Base-by-base conservation (phyloP, 2,797 vertebrate genomes). In the Nasua narica region DNA sequence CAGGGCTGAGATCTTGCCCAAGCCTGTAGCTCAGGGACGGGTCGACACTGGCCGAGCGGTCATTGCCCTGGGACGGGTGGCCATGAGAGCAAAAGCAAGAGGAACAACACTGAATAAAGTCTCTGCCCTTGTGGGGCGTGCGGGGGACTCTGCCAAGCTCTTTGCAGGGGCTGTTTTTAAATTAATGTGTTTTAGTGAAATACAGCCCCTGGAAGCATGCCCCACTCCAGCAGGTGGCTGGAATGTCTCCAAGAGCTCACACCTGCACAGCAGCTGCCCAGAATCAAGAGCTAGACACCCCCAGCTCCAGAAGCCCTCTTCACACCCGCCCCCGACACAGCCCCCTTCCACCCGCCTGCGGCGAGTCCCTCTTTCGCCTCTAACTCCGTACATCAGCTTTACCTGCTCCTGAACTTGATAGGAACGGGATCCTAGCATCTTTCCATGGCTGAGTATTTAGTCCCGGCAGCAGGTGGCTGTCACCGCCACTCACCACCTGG, bases 21-120 rank as follows among this genome's bases (percentile, higher is more conserved):
- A 43, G n/a, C 43, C 40, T 9, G 2, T 0, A 5, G 10, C 1
- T 6, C 35, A 2, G 9, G 35, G 11, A 0, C 67, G 3, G 1
- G 62, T 54, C 0, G 2, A 9, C 15, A 2, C 58, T 13, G 25
- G 65, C 40, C 77, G 40, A 7, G 7, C 7, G 1, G 25, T 11
- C 70, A 5, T 5, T 15, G 11, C 56, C 54, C 46, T 7, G 1
- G 37, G 40, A 32, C 48, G 54, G 5, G 40, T 11, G n/a, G 52
- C 5, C 1, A 2, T 18, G 15, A 12, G 0, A 37, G 19, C 16
- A 0, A 11, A 11, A 21, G 43, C 13, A 2, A 3, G n/a, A 16
- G 19, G 0, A 35, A 35, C 25, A 43, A 18, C 4, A 3, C 18
- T 3, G 21, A 2, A 16, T 18, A 37, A 69, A 46, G 23, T 5